Base-by-base conservation (phyloP, 2,113 vertebrate genomes). In the Misgurnus anguillicaudatus region DNA sequence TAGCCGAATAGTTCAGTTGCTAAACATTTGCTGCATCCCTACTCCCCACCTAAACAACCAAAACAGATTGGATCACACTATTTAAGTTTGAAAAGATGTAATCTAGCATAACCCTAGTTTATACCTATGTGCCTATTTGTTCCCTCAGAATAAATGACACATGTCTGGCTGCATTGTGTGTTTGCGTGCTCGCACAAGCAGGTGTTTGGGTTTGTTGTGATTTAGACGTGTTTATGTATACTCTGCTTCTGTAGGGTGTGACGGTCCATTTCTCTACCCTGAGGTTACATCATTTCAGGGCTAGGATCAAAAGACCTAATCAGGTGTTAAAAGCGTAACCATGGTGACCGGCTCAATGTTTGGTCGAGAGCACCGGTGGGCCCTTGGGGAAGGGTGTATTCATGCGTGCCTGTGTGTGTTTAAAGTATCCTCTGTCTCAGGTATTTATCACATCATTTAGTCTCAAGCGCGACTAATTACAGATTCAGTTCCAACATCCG, bases 271-370 rank as follows among this genome's bases (percentile, higher is more conserved):
- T 38, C 57, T 61, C 53, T 84, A 65, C 72, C 73, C 68, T 42
- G 19, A 74, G 81, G 87, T 88, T 77, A 82, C 70, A 70, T 86
- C 78, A 88, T 87, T 81, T 81, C 69, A 51, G 64, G 63, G 70
- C 82, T 73, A 42, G 64, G 78, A 83, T 89, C 76, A 86, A 84
- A 86, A 85, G 85, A 79, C 69, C 41, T 71, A 72, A 87, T 89
- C 85, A 78, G 83, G 79, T 80, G 84, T 88, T 87, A 86, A 79
- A 82, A 81, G 76, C 82, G 81, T 85, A 83, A 74, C 57, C 69
- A 41, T 69, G 66, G 82, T 72, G 81, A 78, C 81, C 65, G 60
- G 74, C 51, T 86, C 38, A 41, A 71, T 74, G 57, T 87, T 85
- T 82, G 72, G 72, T 64, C 36, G 48, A 66, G 55, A 79, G 78